Base-by-base conservation (phyloP, 2,113 vertebrate genomes). In the Mystacornis crossleyi region DNA sequence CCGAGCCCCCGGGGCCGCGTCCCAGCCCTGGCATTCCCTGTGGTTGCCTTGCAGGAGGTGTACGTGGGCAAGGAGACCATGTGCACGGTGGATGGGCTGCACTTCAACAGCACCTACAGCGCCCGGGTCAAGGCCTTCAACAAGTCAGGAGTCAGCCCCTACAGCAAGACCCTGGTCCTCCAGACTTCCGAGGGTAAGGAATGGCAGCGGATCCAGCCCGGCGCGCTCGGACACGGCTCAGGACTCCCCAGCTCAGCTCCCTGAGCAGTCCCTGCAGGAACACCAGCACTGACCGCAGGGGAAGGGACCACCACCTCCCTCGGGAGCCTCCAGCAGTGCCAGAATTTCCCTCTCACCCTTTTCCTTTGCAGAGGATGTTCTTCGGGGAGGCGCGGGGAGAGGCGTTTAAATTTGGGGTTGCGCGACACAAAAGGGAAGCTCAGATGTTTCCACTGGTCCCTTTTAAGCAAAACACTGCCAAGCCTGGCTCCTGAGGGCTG, bases 31-130 rank as follows among this genome's bases (percentile, higher is more conserved):
- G 5, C 20, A 12, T 2, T 24, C 5, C 14, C 9, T 7, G 10
- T 26, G 4, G 11, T 94, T 83, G 42, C 74, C 81, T 55, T 88
- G 67, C 97, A 99, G 99, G 99, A 99, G 96, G 99, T 99, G 54
- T 99, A 99, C 10, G 99, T 99, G 81, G 99, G 99, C 36, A 99
- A 99, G 86, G 99, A 99, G 98, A 99, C 99, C 75, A 99, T 99
- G 98, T 99, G 99, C 98, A 99, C 99, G 0, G 99, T 99, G 98
- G 99, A 99, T 1, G 99, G 99, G 19, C 99, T 99, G 74, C 99
- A 99, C 97, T 99, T 99, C 98, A 99, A 99, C 98, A 99, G 99
- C 98, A 99, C 98, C 0, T 99, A 99, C 97, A 99, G 98, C 25
- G 99, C 99, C 17, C 99, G 99, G 0, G 99, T 99, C 94, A 99